phyloP scores from a whole-genome alignment of 2,797 vertebrate genomes.

The Gambusia yucatana region DNA sequence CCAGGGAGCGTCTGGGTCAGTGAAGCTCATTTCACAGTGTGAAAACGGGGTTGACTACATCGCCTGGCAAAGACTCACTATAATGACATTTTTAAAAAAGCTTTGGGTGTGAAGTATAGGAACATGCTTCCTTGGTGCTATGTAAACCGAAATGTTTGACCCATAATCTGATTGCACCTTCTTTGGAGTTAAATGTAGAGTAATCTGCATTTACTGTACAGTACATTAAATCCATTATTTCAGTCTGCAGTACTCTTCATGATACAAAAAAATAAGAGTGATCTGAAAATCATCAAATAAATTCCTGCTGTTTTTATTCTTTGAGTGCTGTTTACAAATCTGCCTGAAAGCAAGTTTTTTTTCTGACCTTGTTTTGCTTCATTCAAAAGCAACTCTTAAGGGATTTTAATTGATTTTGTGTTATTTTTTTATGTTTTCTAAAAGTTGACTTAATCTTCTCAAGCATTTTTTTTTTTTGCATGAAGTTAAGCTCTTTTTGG shows the following conservation, averaged over 20 bases:
- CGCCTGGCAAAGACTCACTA: slow-evolving; percentile 16
- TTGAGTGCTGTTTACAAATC: slow-evolving; percentile 14
- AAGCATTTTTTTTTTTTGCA: slow-evolving; percentile 29
- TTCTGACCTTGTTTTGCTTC: slow-evolving; percentile 37
- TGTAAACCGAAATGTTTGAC: slow-evolving; percentile 13
- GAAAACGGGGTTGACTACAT: slow-evolving; percentile 40
- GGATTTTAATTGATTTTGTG: slow-evolving; percentile 20
- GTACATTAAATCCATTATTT: background rate
- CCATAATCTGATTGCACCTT: background rate
- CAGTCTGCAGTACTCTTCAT: background rate
- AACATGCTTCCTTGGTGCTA: slow-evolving; percentile 11
- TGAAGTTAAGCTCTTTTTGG: slow-evolving; percentile 20
- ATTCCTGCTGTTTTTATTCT: slow-evolving; percentile 21
- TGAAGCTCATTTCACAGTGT: slow-evolving; percentile 52
- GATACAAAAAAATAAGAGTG: background rate
- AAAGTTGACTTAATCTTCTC: slow-evolving; percentile 23
- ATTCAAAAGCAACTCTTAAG: slow-evolving; percentile 32
- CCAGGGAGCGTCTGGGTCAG: slow-evolving; percentile 18
- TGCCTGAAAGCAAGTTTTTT: slow-evolving; percentile 6
- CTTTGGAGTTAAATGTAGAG: slow-evolving; percentile 1
- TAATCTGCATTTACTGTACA: background rate
- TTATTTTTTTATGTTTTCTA: slow-evolving; percentile 27
- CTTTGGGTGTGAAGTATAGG: slow-evolving; percentile 5
- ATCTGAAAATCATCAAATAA: background rate
- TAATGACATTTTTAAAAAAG: slow-evolving; percentile 35